Evolutionary conservation across 2,797 vertebrate genomes (phyloP).

Genomic region (Hypotaenidia philippensis): DNA sequence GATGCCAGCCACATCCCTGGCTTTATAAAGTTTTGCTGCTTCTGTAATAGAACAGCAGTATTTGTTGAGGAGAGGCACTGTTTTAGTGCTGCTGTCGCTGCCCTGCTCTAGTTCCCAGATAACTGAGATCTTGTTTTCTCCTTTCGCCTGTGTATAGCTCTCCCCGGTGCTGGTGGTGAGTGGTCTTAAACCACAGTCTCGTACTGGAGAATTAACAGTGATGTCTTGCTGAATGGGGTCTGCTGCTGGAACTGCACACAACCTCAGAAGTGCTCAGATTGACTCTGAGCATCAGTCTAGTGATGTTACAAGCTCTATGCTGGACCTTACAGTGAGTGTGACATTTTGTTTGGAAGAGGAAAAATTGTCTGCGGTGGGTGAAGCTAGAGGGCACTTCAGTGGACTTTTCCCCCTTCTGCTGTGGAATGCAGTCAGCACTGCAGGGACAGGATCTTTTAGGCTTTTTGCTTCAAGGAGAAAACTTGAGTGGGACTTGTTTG

Average conservation of each 20-base stretch:
- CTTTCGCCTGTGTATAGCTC: background rate
- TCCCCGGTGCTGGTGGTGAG: background rate
- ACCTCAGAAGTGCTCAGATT: background rate
- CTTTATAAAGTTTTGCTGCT: background rate
- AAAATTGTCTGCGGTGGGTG: background rate
- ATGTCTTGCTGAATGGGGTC: background rate
- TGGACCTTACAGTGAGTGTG: background rate
- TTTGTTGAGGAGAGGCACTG: background rate
- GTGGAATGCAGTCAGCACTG: slow-evolving; percentile 21
- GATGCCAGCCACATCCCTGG: background rate
- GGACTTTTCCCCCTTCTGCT: background rate
- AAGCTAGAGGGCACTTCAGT: slow-evolving; percentile 6
- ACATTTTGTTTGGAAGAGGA: background rate
- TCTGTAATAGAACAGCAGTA: background rate
- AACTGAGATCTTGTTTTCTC: background rate
- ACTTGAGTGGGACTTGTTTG: slow-evolving; percentile 8
- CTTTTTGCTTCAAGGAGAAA: slow-evolving; percentile 2
- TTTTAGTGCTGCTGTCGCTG: background rate
- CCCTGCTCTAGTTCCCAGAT: background rate
- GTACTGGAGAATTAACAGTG: background rate
- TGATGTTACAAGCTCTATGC: background rate
- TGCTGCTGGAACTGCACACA: background rate
- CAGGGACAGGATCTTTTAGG: background rate
- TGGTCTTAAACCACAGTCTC: accelerated
- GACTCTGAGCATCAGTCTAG: background rate